Conservation (phyloP, 2,888 invertebrate species). For the Netelia inedita region DNA sequence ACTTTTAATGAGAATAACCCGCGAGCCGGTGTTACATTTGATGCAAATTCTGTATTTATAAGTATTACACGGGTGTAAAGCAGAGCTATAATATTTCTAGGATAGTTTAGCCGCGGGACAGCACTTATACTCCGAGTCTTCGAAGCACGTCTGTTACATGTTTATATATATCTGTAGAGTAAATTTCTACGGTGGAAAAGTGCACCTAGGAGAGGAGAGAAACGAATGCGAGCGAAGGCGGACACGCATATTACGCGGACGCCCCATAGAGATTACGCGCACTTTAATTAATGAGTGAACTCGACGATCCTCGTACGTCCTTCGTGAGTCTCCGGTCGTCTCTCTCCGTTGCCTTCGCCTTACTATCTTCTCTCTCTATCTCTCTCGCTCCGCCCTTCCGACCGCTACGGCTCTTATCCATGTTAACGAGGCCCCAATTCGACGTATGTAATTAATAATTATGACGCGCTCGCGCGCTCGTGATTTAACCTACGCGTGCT, state of each 20-base stretch:
- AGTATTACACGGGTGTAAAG: constrained; percentile 18
- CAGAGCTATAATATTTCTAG: constrained; percentile 7
- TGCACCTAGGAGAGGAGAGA: constrained; percentile 29
- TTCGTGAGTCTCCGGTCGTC: constrained; percentile 8
- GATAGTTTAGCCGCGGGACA: neutral
- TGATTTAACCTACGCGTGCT: constrained; percentile 39
- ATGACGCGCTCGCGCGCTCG: constrained; percentile 40
- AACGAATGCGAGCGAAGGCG: constrained; percentile 58
- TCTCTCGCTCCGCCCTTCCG: neutral
- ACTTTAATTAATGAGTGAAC: constrained; percentile 67
- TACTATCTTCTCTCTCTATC: neutral
- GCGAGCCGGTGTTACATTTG: too few species aligned
- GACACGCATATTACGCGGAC: constrained; percentile 69
- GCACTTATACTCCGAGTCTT: constrained; percentile 8
- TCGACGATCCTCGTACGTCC: constrained; percentile 49
- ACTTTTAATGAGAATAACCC: too few species aligned
- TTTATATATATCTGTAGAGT: neutral
- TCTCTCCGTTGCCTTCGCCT: constrained; percentile 14
- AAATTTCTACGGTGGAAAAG: constrained; percentile 37
- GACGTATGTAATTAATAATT: constrained; percentile 63
- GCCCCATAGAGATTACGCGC: constrained; percentile 66
- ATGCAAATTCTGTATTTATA: too few species aligned
- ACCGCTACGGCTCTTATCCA: constrained; percentile 38
- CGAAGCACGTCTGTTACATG: neutral
- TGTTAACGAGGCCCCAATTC: constrained; percentile 60